phyloP scores from a whole-genome alignment of 2,113 vertebrate species.

The Phycodurus eques region DNA sequence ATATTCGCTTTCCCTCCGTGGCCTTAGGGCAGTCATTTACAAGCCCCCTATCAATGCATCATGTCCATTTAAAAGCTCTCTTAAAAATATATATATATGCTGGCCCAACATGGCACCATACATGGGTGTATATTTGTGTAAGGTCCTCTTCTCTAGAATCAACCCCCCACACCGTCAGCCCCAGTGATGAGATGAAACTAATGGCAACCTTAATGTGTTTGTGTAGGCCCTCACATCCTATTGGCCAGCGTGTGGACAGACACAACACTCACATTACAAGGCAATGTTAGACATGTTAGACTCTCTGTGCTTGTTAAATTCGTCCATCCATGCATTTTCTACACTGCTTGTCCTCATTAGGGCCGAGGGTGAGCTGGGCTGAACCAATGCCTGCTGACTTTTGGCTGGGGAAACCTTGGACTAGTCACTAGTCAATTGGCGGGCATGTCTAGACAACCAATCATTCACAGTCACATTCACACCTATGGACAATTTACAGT shows the following conservation, averaged over 20 bases:
- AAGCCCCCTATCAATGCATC: slow-evolving; percentile 28
- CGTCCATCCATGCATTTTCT: not conserved
- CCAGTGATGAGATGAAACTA: slow-evolving; percentile 62
- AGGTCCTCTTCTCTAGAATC: slow-evolving; percentile 54
- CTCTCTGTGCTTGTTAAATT: not conserved
- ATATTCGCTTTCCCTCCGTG: slow-evolving; percentile 1
- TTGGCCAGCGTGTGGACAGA: slow-evolving; percentile 26
- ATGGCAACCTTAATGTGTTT: slow-evolving; percentile 63
- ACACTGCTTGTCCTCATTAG: not conserved
- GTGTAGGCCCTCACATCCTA: slow-evolving; percentile 50
- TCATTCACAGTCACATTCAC: too few relatives aligned
- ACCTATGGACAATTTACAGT: too few relatives aligned
- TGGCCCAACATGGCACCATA: slow-evolving; percentile 57
- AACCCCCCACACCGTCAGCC: slow-evolving; percentile 27
- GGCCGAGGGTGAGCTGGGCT: too few relatives aligned
- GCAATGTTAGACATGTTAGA: not conserved
- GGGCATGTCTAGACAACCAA: not conserved
- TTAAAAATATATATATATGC: slow-evolving; percentile 51
- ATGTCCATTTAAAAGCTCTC: slow-evolving; percentile 55
- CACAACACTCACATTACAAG: not conserved
- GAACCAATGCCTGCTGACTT: not conserved
- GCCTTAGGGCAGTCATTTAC: slow-evolving; percentile 56
- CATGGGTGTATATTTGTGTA: slow-evolving; percentile 68
- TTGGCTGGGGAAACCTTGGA: not conserved
- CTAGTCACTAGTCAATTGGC: not conserved